Evolutionary conservation across 1,140 invertebrate genomes (phyloP).

Genomic region (Drosophila bocki): DNA sequence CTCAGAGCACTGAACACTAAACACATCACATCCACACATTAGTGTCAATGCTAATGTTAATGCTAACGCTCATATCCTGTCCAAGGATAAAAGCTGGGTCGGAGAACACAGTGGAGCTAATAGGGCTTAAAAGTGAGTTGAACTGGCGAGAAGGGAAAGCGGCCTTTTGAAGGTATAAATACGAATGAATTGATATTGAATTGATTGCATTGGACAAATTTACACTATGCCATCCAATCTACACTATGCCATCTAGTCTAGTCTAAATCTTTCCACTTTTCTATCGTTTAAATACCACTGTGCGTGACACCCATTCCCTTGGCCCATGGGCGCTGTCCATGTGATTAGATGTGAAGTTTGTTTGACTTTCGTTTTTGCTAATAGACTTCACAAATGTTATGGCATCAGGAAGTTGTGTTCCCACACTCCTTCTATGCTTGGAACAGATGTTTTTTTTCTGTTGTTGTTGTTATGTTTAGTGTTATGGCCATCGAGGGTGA

Average conservation of each 20-base stretch:
- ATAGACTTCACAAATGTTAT: constrained; percentile 80
- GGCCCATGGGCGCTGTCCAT: constrained; percentile 11
- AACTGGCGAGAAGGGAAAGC: background rate
- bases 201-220: too few relatives aligned
- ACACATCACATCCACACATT: constrained; percentile 34
- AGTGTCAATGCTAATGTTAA: constrained; percentile 66
- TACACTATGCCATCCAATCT: too few relatives aligned
- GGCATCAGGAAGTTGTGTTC: constrained; percentile 40
- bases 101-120: constrained; percentile 1
- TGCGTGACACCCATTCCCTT: constrained; percentile 11
- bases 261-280: background rate
- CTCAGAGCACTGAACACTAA: constrained; percentile 15
- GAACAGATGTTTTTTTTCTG: constrained; percentile 20
- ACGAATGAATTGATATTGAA: too few relatives aligned
- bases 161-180: background rate
- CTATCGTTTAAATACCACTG: background rate
- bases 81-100: constrained; percentile 30
- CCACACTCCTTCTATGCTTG: background rate
- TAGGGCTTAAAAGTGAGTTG: background rate
- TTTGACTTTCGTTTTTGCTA: constrained; percentile 63
- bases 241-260: too few relatives aligned
- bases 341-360: constrained; percentile 59
- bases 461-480: constrained; percentile 24
- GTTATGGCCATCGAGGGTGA: constrained; percentile 21
- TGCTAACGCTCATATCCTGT: constrained; percentile 62